Evolutionary conservation across 2,888 invertebrate species (phyloP).

Genomic region (Drosophila mercatorum): DNA sequence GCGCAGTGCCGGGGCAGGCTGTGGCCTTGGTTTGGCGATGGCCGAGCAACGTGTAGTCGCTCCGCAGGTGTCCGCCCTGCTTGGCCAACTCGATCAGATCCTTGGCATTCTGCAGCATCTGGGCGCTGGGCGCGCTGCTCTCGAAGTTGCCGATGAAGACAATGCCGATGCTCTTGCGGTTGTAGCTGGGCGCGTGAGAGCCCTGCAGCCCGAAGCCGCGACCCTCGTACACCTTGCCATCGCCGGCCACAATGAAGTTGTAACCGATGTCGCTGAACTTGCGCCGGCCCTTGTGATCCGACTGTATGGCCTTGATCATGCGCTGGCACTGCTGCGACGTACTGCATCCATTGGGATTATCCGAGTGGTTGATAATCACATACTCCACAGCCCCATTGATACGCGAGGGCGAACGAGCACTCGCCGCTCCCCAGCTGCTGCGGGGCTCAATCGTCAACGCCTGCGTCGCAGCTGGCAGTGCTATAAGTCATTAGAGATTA

Average conservation of each 20-base stretch:
- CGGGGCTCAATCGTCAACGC: slow-evolving; percentile 79
- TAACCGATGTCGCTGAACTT: slow-evolving; percentile 89
- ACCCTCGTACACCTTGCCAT: slow-evolving; percentile 89
- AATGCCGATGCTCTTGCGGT: slow-evolving; percentile 88
- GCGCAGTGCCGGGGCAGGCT: slow-evolving; percentile 88
- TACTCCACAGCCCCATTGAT: slow-evolving; percentile 86
- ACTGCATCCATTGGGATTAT: slow-evolving; percentile 87
- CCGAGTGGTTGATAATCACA: slow-evolving; percentile 90
- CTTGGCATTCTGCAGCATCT: slow-evolving; percentile 87
- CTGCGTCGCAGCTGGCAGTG: slow-evolving; percentile 27
- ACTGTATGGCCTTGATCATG: slow-evolving; percentile 88
- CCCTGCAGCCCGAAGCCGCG: slow-evolving; percentile 89
- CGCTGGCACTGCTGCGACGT: slow-evolving; percentile 85
- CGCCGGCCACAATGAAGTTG: slow-evolving; percentile 90
- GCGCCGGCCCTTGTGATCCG: slow-evolving; percentile 86
- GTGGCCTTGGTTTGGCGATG: slow-evolving; percentile 88
- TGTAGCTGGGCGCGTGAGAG: slow-evolving; percentile 89
- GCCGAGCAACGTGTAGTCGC: slow-evolving; percentile 88
- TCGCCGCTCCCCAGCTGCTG: slow-evolving; percentile 86
- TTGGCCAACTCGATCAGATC: slow-evolving; percentile 87
- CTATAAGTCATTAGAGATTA: slow-evolving; percentile 23
- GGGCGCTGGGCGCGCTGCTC: slow-evolving; percentile 86
- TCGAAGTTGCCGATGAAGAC: slow-evolving; percentile 87
- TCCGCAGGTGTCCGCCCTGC: slow-evolving; percentile 86
- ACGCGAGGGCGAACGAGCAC: slow-evolving; percentile 85